Evolutionary conservation across 2,113 vertebrate species (phyloP), one percentile per base, ranked within the genome.

Genomic region (Saccopteryx leptura): DNA sequence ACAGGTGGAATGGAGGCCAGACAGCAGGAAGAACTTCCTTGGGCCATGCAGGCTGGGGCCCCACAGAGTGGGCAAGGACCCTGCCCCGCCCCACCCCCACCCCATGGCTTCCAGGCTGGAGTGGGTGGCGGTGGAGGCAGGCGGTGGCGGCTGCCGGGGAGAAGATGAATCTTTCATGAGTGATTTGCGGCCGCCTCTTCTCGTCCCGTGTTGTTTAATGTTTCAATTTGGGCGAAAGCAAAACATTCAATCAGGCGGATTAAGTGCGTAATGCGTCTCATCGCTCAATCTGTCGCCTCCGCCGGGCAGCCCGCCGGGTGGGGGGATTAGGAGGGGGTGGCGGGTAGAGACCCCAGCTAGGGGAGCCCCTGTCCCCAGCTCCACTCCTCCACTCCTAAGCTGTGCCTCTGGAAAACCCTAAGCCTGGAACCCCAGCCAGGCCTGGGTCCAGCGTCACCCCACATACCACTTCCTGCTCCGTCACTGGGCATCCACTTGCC

Each of bases 231-330:
- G 99, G 99, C 97, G 99, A 99, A 99, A 99, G 99, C 99, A 99
- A 99, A 98, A 99, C 99, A 99, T 99, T 99, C 99, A 99, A 99
- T 99, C 99, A 99, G 99, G 99, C 99, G 99, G 99, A 99, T 99
- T 99, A 99, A 99, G 99, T 99, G 98, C 99, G 99, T 99, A 99
- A 99, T 99, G 99, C 98, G 99, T 99, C 99, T 99, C 99, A 99
- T 99, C 99, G 99, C 99, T 99, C 99, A 99, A 99, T 98, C 99
- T 99, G 99, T 99, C 99, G 97, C 97, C 99, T 98, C 99, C 98
- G 99, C 99, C 99, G 98, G 99, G 99, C 98, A 97, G 96, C 96
- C 97, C 97, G 78, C 97, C 97, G 94, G 97, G 85, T 96, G 85
- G 94, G 97, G 95, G 79, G 63, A 66, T 80, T 61, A 98, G 98